phyloP scores from a whole-genome alignment of 92 coral and sea anemone genomes.

The Actinernus sp. region DNA sequence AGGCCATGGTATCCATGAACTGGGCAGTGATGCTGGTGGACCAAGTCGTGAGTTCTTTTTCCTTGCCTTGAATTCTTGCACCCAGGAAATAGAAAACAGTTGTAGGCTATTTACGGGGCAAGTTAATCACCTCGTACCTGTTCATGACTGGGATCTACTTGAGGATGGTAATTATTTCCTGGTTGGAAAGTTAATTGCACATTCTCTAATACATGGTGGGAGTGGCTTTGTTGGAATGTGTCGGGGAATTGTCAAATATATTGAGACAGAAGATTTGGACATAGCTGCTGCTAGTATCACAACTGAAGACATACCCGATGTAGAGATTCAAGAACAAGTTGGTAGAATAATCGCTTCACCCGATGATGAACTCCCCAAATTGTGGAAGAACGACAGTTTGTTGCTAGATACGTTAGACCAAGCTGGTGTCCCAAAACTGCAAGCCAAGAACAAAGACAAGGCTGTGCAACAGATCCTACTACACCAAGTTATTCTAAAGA shows the following conservation, averaged over 20 bases:
- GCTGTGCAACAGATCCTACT: neutral
- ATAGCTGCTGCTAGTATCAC: constrained; percentile 1
- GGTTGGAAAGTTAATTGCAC: constrained; percentile 8
- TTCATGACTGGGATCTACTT: constrained; percentile 12
- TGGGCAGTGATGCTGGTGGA: constrained; percentile 7
- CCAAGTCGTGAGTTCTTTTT: constrained; percentile 1
- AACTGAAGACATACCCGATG: constrained; percentile 10
- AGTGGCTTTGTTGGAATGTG: constrained; percentile 9
- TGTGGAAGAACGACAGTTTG: constrained; percentile 1
- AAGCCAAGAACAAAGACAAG: constrained; percentile 5
- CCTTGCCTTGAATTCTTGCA: constrained; percentile 1
- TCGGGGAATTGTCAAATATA: constrained; percentile 2
- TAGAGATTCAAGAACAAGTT: neutral
- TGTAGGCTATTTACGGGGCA: constrained; percentile 4
- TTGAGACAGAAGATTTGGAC: constrained; percentile 10
- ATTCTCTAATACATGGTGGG: constrained; percentile 6
- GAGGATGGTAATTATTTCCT: constrained; percentile 5
- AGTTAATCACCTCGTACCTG: constrained; percentile 3
- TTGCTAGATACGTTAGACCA: neutral
- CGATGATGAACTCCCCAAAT: neutral
- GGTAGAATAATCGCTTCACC: neutral
- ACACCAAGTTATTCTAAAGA: neutral
- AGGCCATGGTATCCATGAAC: too few species aligned
- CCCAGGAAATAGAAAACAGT: neutral
- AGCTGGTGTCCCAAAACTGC: constrained; percentile 5